Percentiles rank a stretch among this genome's conserved stretches.
Evolutionary conservation across 2,888 invertebrate genomes (phyloP).

Genomic region (Eledone cirrhosa): DNA sequence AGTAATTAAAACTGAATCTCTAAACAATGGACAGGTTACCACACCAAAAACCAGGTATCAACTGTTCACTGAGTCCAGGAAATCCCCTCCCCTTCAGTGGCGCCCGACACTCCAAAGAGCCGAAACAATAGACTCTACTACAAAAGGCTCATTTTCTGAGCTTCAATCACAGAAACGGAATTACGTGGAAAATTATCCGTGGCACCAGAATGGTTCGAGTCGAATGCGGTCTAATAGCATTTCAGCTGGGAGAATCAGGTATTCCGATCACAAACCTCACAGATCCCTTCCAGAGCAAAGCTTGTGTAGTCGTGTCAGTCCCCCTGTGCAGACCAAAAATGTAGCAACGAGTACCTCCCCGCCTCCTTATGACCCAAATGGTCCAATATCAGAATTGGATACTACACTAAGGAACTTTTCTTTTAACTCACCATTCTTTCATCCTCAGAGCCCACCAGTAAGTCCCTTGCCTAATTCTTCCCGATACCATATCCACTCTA

Average conservation of each 20-base stretch:
- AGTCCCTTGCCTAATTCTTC: not conserved
- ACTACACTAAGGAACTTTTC: not conserved
- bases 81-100: slow-evolving; percentile 10
- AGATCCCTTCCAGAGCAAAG: slow-evolving; percentile 16
- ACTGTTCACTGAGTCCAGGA: slow-evolving; percentile 15
- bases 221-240: not conserved
- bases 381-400: not conserved
- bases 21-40: not conserved
- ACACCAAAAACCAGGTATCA: not conserved
- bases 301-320: not conserved
- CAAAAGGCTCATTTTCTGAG: not conserved
- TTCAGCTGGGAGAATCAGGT: not conserved
- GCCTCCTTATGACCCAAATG: slow-evolving; percentile 15
- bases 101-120: slow-evolving; percentile 18
- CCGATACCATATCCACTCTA: not conserved
- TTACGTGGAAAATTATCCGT: not conserved
- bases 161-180: not conserved
- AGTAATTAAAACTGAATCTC: slow-evolving; percentile 14
- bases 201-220: not conserved
- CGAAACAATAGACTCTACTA: slow-evolving; percentile 10
- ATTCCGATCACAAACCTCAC: slow-evolving; percentile 18
- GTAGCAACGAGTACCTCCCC: slow-evolving; percentile 17
- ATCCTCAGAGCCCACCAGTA: not conserved
- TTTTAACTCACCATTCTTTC: not conserved
- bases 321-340: slow-evolving; percentile 9